Percentiles rank a stretch among this genome's conserved stretches.
These are phyloP conservation scores for Ectemnius lituratus DNA, from an alignment of 2,888 invertebrate genomes.

Conservation along the genomic window DNA sequence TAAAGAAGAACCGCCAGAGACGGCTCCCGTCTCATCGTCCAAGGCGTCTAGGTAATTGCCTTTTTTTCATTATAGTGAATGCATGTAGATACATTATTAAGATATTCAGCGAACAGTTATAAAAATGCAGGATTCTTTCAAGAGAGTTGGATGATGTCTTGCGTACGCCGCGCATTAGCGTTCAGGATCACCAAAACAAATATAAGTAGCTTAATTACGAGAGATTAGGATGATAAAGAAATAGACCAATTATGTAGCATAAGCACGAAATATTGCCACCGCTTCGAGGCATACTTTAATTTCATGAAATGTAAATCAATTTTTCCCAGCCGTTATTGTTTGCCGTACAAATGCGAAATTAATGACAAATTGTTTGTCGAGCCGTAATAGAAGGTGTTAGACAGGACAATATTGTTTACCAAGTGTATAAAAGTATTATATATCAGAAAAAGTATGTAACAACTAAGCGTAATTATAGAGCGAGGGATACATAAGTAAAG, in stretches of 20 bases:
- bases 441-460: background rate
- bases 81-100: constrained; percentile 61
- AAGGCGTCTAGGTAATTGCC: constrained; percentile 77
- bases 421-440: constrained; percentile 23
- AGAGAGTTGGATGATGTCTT: too few species aligned
- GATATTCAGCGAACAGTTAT: constrained; percentile 4
- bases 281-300: too few species aligned
- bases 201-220: constrained; percentile 1
- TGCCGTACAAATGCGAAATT: too few species aligned
- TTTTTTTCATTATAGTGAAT: constrained; percentile 68
- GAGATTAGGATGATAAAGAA: background rate
- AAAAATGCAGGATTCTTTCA: too few species aligned
- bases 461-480: constrained; percentile 25
- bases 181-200: background rate
- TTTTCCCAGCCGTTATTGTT: too few species aligned
- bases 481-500: constrained; percentile 39
- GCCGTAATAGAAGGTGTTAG: too few species aligned
- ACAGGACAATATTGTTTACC: too few species aligned
- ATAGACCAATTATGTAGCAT: too few species aligned
- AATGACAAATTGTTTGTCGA: too few species aligned
- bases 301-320: too few species aligned
- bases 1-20: constrained; percentile 78
- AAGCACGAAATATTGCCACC: too few species aligned
- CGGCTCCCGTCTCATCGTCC: constrained; percentile 77
- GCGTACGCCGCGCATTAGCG: too few species aligned